phyloP scores from a whole-genome alignment of 2,113 vertebrate genomes.

The Scomber japonicus region DNA sequence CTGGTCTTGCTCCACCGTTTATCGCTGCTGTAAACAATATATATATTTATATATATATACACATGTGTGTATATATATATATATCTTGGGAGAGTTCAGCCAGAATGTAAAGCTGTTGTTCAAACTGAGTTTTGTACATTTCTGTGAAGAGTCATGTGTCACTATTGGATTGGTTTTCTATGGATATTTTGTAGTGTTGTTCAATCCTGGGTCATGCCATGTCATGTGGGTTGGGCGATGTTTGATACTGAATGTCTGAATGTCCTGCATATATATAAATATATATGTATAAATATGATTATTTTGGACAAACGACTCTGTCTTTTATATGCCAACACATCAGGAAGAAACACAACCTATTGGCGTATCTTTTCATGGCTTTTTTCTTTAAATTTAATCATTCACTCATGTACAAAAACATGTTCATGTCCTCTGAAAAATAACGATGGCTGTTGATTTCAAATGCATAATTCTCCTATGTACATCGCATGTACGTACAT shows the following conservation, averaged over 20 bases:
- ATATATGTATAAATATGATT: constrained; percentile 57
- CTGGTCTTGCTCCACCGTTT: constrained; percentile 44
- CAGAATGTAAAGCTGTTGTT: constrained; percentile 80
- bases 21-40: constrained; percentile 58
- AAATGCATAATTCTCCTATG: constrained; percentile 81
- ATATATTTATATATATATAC: constrained; percentile 5
- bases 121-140: constrained; percentile 78
- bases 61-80: constrained; percentile 1
- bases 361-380: constrained; percentile 41
- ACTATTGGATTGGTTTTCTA: constrained; percentile 75
- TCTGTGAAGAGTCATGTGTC: constrained; percentile 69
- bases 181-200: constrained; percentile 78
- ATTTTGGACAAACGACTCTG: constrained; percentile 48
- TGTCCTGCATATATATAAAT: constrained; percentile 64
- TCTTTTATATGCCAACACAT: neutral
- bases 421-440: constrained; percentile 84
- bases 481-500: constrained; percentile 74
- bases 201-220: constrained; percentile 68
- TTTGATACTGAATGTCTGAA: constrained; percentile 78
- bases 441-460: constrained; percentile 83
- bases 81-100: constrained; percentile 51
- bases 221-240: constrained; percentile 64
- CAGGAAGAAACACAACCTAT: constrained; percentile 8
- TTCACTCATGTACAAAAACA: constrained; percentile 87
- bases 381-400: constrained; percentile 75